These are phyloP conservation scores for Tanaodytes sp. DNA, from an alignment of 2,888 invertebrate species.

Conservation along the genomic window DNA sequence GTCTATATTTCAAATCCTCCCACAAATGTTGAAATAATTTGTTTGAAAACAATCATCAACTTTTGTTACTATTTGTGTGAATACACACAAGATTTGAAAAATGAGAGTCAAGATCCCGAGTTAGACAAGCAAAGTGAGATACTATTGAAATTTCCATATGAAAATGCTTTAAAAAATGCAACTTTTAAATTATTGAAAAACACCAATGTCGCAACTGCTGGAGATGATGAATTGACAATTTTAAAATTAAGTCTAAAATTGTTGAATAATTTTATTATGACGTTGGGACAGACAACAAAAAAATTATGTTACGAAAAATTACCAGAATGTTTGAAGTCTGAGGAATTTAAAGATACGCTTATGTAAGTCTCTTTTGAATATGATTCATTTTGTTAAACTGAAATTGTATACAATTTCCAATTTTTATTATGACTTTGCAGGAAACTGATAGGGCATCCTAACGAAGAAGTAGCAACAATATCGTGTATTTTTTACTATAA, in stretches of 20 bases:
- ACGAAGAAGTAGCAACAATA: constrained; percentile 58
- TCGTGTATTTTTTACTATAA: constrained; percentile 66
- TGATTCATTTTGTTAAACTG: constrained; percentile 2
- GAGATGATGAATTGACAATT: constrained; percentile 53
- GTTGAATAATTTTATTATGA: constrained; percentile 65
- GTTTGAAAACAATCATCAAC: constrained; percentile 67
- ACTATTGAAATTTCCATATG: constrained; percentile 7
- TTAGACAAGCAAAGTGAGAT: background rate
- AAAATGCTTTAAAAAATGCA: constrained; percentile 6
- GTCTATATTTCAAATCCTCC: constrained; percentile 44
- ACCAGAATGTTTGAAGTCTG: constrained; percentile 54
- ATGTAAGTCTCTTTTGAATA: no score
- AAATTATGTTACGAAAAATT: constrained; percentile 41
- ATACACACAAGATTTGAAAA: background rate
- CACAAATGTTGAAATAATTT: constrained; percentile 57
- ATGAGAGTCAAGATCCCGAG: no score
- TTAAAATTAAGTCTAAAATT: constrained; percentile 65
- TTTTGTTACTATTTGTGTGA: constrained; percentile 58
- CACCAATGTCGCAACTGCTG: background rate
- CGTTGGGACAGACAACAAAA: constrained; percentile 55
- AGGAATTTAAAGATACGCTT: constrained; percentile 59
- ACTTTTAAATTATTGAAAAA: constrained; percentile 2
- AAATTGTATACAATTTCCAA: no score
- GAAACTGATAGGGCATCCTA: constrained; percentile 53
- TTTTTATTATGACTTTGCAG: constrained; percentile 56